These are phyloP conservation scores for Struthio camelus DNA, from an alignment of 2,113 vertebrate genomes.

Conservation along the genomic window DNA sequence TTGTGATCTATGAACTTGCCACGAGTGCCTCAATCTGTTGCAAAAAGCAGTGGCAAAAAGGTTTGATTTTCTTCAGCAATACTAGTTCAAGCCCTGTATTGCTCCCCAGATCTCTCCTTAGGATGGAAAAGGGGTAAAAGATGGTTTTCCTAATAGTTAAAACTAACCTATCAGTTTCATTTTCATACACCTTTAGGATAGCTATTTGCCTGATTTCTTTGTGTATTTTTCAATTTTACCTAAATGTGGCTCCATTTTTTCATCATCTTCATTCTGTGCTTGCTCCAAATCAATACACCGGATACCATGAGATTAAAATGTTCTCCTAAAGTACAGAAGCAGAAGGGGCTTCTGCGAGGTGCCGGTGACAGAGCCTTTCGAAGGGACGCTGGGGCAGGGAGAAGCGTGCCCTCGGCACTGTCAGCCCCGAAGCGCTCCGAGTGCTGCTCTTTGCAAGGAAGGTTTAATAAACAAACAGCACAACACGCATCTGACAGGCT, in stretches of 20 bases:
- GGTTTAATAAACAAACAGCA: conserved; percentile 54
- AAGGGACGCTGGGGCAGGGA: not conserved
- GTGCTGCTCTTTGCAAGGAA: not conserved
- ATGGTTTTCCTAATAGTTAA: not conserved
- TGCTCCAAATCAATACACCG: not conserved
- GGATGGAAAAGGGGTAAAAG: not conserved
- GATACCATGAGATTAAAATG: not conserved
- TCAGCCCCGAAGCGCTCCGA: not conserved
- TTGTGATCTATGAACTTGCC: not conserved
- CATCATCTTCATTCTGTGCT: not conserved
- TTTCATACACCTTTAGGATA: not conserved
- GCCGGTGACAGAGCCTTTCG: not conserved
- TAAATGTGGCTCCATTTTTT: not conserved
- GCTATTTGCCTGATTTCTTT: not conserved
- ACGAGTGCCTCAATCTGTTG: not conserved
- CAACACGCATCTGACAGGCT: conserved; percentile 19
- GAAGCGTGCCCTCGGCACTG: not conserved
- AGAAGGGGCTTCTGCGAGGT: not conserved
- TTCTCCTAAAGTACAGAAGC: not conserved
- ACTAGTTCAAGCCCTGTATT: not conserved
- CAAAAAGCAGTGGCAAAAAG: not conserved
- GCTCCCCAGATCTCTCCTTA: not conserved
- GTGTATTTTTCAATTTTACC: not conserved
- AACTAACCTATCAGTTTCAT: not conserved
- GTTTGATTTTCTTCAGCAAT: not conserved